Evolutionary conservation across 2,888 invertebrate species (phyloP).

Genomic region (Keiferia lycopersicella): DNA sequence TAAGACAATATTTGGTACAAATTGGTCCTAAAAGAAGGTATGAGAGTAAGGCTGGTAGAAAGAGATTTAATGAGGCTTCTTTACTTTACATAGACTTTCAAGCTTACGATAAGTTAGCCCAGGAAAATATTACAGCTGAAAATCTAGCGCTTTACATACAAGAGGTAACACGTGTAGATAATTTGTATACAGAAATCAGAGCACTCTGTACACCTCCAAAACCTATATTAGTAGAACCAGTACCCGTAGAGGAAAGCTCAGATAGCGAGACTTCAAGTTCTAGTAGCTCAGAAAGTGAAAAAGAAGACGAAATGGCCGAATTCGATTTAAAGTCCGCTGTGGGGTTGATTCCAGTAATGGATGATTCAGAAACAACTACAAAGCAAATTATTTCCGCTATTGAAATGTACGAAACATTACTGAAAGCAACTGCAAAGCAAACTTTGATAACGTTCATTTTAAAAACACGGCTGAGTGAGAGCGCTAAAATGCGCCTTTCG

Average conservation of each 20-base stretch:
- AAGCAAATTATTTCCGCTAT: constrained; percentile 22
- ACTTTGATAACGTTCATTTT: neutral
- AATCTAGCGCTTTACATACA: neutral
- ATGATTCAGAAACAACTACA: neutral
- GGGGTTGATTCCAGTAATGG: constrained; percentile 25
- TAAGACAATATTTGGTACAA: neutral
- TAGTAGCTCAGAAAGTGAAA: neutral
- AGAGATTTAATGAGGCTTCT: neutral
- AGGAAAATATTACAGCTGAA: neutral
- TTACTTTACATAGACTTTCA: neutral
- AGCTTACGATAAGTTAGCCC: neutral
- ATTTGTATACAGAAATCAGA: neutral
- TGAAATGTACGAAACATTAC: constrained; percentile 14
- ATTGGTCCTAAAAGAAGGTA: neutral
- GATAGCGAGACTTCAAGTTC: neutral
- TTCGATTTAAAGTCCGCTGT: constrained; percentile 27
- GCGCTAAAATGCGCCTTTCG: constrained; percentile 4
- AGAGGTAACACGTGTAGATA: neutral
- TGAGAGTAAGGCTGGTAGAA: neutral
- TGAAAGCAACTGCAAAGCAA: neutral
- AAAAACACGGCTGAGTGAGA: neutral
- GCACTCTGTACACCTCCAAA: neutral
- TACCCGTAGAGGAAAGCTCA: no score
- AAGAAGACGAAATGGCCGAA: constrained; percentile 7
- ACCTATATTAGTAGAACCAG: no score